Percentiles rank a stretch among this genome's conserved stretches.
Conservation (phyloP, 92 coral and sea anemone genomes). For the Parazoanthus darwini region DNA sequence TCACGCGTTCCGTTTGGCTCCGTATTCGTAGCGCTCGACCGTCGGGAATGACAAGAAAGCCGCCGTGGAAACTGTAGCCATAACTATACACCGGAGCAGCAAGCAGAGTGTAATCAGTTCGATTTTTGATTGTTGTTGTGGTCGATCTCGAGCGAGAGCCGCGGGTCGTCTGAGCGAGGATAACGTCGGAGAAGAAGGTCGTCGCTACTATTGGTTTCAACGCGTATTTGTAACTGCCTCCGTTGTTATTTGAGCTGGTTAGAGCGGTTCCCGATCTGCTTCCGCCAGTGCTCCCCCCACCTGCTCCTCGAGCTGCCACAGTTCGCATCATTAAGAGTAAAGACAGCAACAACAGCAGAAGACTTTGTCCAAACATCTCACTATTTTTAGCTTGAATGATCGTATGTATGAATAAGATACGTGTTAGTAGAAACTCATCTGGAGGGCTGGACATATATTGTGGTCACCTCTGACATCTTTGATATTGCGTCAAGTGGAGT, state of each 20-base stretch:
- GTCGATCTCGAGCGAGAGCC: conserved; percentile 11
- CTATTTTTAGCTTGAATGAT: too few species aligned
- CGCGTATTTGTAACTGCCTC: not conserved
- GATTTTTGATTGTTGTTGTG: not conserved
- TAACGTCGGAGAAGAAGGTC: conserved; percentile 30
- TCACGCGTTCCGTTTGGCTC: conserved; percentile 4
- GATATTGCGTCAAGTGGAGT: not conserved
- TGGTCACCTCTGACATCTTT: too few species aligned
- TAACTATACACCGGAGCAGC: conserved; percentile 24
- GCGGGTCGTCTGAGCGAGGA: conserved; percentile 24
- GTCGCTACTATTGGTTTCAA: conserved; percentile 5
- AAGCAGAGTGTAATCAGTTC: not conserved
- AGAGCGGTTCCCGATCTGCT: not conserved
- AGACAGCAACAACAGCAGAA: not conserved
- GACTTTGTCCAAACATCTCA: not conserved
- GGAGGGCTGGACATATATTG: too few species aligned
- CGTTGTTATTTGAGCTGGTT: not conserved
- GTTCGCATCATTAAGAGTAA: not conserved
- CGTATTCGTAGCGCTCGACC: conserved; percentile 26
- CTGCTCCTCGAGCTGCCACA: not conserved
- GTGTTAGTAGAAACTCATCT: too few species aligned
- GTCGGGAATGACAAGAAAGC: conserved; percentile 22
- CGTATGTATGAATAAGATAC: too few species aligned
- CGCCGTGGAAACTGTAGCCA: conserved; percentile 32
- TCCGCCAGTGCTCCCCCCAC: not conserved